Conservation (phyloP, 2,113 vertebrate genomes). For the Pollachius pollachius region DNA sequence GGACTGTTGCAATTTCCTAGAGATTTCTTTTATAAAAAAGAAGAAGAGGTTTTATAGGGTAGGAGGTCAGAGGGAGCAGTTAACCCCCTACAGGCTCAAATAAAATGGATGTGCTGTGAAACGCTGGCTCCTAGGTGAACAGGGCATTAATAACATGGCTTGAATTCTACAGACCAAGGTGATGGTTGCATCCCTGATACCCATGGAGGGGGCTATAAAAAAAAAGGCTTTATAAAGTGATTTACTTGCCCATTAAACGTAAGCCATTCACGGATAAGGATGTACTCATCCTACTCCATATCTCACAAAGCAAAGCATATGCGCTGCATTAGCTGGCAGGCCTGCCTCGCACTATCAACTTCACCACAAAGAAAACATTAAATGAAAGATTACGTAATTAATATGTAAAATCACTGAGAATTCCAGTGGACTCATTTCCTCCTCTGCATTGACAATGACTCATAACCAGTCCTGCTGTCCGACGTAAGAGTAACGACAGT, state of each 20-base stretch:
- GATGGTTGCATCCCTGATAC: conserved; percentile 22
- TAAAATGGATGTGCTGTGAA: conserved; percentile 13
- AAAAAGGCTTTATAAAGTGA: conserved; percentile 4
- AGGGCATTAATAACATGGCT: conserved; percentile 51
- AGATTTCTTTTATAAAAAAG: conserved; percentile 10
- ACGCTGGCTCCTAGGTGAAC: conserved; percentile 16
- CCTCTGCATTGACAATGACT: too few relatives aligned
- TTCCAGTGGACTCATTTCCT: too few relatives aligned
- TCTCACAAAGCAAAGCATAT: too few relatives aligned
- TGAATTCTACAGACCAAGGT: conserved; percentile 40
- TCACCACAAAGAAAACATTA: too few relatives aligned
- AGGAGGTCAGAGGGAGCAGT: conserved; percentile 45
- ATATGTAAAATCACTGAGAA: too few relatives aligned
- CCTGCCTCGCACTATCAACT: too few relatives aligned
- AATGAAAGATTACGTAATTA: too few relatives aligned
- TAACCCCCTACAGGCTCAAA: conserved; percentile 33
- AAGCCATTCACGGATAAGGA: not conserved
- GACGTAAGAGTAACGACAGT: too few relatives aligned
- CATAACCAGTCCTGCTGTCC: too few relatives aligned
- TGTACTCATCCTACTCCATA: too few relatives aligned
- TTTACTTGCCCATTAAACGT: conserved; percentile 2
- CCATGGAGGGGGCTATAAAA: not conserved
- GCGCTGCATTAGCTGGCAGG: too few relatives aligned
- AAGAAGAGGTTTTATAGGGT: conserved; percentile 25
- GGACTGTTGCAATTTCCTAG: conserved; percentile 19